Base-by-base conservation (phyloP, 1,140 invertebrate species). In the Frieseomelitta varia region DNA sequence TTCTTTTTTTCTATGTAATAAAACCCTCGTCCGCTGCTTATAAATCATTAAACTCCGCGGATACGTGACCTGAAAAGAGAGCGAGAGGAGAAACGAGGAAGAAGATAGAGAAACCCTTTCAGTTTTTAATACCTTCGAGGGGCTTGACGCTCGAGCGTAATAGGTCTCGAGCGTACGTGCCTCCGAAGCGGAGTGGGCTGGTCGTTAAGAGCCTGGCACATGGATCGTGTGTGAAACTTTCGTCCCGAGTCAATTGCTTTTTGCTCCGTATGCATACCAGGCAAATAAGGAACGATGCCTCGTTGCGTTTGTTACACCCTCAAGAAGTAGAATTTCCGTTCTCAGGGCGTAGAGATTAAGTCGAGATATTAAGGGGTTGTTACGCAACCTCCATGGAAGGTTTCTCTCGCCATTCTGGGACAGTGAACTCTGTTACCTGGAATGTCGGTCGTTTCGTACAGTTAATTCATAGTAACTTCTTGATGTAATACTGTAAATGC, bases 81-180 rank as follows among this genome's bases (percentile, higher is more conserved):
- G 68, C 58, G 61, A 75, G 61, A 75, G 58, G 47, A 53, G 55
- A 76, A 11, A 27, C 24, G 14, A 19, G 21, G 21, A 68, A 30
- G 14, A 27, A 27, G 69, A 51, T n/a, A 72, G 69, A 27, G 69
- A 78, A 76, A 76, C 72, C 73, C 73, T 82, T 76, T 76, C 80
- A 76, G 72, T 82, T 82, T 76, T 82, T 82, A 82, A 82, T 82
- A 82, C 80, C 80, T 63, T 76, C 58, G 73, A 39, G 27, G 51
- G 61, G 51, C 21, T 55, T n/a, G 80, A 76, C 72, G 72, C 80
- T 82, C 72, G 73, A 82, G 73, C 30, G 80, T 65, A 82, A 82
- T 82, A 61, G 80, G 80, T 82, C 72, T 82, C 80, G 51, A 82
- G 72, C 80, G 80, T 82, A 82, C 81, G 81, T 82, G 81, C 81